These are phyloP conservation scores for Saccostrea cuccullata DNA, from an alignment of 1,140 invertebrate species.

Conservation along the genomic window DNA sequence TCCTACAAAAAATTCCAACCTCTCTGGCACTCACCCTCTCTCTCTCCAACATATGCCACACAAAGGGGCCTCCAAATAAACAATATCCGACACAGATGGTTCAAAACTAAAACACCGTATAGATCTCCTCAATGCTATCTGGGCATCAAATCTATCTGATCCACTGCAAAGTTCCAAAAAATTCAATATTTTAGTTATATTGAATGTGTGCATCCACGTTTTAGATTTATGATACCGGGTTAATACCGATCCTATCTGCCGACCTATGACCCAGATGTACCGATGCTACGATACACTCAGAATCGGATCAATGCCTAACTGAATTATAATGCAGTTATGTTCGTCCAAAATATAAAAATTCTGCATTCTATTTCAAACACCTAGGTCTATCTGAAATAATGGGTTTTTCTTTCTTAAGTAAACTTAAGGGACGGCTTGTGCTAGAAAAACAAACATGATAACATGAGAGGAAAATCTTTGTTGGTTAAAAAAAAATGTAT, in stretches of 20 bases:
- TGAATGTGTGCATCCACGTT: slow-evolving; percentile 4
- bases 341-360: too few species aligned
- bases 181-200: not conserved
- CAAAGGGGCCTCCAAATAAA: not conserved
- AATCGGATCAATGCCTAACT: not conserved
- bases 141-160: slow-evolving; percentile 7
- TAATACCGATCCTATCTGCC: not conserved
- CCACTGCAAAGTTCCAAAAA: not conserved
- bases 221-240: not conserved
- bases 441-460: not conserved
- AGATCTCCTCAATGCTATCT: not conserved
- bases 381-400: not conserved
- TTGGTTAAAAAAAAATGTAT: not conserved
- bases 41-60: not conserved
- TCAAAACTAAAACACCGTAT: not conserved
- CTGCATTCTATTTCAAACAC: not conserved
- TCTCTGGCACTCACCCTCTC: not conserved
- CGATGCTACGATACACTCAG: not conserved
- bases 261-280: not conserved
- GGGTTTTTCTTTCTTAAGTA: slow-evolving; percentile 17
- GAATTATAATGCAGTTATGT: not conserved
- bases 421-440: not conserved
- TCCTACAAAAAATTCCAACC: not conserved
- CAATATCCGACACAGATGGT: not conserved
- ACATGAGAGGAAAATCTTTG: slow-evolving; percentile 8